Conservation (phyloP, 2,888 invertebrate species). For the Idaea straminata region DNA sequence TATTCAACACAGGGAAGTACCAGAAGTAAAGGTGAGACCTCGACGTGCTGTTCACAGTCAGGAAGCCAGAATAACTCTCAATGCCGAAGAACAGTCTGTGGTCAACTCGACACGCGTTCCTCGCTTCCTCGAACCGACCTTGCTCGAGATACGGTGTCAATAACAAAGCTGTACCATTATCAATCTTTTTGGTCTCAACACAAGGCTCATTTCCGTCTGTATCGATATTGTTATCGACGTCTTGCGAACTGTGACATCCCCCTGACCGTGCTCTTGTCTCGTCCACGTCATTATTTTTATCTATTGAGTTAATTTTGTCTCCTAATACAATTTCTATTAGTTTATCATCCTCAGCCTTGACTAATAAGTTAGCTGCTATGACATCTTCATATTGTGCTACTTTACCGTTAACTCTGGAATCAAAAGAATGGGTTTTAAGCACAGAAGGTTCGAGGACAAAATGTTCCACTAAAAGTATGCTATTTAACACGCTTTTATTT, state of each 20-base stretch:
- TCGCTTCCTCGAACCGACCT: constrained; percentile 56
- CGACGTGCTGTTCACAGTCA: constrained; percentile 86
- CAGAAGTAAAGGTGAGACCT: constrained; percentile 91
- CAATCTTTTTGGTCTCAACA: constrained; percentile 26
- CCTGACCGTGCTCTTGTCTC: constrained; percentile 11
- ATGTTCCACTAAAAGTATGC: too few relatives aligned
- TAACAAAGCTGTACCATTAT: constrained; percentile 55
- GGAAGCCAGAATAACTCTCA: constrained; percentile 74
- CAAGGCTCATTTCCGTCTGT: constrained; percentile 23
- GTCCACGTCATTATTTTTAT: constrained; percentile 11
- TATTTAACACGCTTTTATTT: too few relatives aligned
- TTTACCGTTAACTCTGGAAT: neutral
- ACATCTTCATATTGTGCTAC: neutral
- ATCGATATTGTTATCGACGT: constrained; percentile 27
- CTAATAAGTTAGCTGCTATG: neutral
- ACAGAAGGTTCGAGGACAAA: neutral
- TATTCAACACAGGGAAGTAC: constrained; percentile 84
- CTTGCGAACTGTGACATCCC: constrained; percentile 20
- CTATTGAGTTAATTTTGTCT: constrained; percentile 12
- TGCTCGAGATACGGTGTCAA: constrained; percentile 63
- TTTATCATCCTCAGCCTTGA: neutral
- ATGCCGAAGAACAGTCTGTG: constrained; percentile 54
- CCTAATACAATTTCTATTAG: constrained; percentile 3
- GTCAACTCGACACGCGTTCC: constrained; percentile 50
- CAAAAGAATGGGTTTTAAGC: neutral